Percentiles rank a stretch among this genome's conserved stretches.
phyloP scores from a whole-genome alignment of 2,888 invertebrate genomes.

The Epistrophella euchroma region DNA sequence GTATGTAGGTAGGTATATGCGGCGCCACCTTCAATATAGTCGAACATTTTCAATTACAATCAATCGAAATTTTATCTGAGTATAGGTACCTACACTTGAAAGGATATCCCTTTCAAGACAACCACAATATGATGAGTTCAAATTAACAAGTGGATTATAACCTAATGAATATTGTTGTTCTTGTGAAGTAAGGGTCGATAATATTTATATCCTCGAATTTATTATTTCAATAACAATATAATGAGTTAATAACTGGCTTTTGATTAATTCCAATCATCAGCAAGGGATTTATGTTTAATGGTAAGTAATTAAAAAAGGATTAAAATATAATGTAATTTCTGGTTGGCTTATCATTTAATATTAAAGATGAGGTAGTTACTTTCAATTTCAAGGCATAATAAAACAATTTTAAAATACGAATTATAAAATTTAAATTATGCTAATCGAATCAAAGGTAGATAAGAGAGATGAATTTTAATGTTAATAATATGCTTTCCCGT shows the following conservation, averaged over 20 bases:
- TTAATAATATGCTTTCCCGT: background rate
- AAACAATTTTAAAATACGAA: background rate
- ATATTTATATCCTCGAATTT: background rate
- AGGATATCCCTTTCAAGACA: background rate
- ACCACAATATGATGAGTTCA: slow-evolving; percentile 16
- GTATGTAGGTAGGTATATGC: background rate
- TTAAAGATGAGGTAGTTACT: background rate
- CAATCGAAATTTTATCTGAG: slow-evolving; percentile 24
- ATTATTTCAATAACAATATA: background rate
- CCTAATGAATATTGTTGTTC: slow-evolving; percentile 45
- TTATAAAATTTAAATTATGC: background rate
- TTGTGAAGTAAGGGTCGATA: background rate
- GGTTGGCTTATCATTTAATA: background rate
- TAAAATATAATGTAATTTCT: background rate
- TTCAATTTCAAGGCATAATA: background rate
- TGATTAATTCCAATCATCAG: background rate
- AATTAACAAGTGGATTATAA: slow-evolving; percentile 66
- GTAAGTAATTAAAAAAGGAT: background rate
- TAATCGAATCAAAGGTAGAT: background rate
- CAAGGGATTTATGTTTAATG: background rate
- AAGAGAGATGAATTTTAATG: background rate
- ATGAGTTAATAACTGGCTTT: background rate
- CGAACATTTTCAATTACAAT: slow-evolving; percentile 19
- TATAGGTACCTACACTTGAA: slow-evolving; percentile 16
- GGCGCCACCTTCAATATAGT: slow-evolving; percentile 58